phyloP scores from a whole-genome alignment of 2,888 invertebrate species.

The Torymus texanus region DNA sequence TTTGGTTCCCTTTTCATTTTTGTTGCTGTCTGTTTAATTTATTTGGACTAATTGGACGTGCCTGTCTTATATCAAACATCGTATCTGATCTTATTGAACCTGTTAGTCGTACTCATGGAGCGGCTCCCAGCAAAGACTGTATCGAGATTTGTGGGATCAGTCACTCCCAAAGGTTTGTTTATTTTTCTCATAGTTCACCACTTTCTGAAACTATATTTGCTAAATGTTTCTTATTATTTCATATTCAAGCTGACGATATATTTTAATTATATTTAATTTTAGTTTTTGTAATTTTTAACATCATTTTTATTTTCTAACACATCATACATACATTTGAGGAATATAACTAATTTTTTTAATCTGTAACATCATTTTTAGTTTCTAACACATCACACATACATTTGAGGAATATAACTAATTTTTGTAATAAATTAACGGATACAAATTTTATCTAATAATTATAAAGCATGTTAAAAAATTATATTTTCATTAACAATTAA shows the following conservation, averaged over 20 bases:
- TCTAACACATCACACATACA: neutral
- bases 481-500: no score
- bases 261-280: constrained; percentile 18
- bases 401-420: neutral
- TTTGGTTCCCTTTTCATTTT: constrained; percentile 67
- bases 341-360: neutral
- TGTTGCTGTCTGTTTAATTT: constrained; percentile 68
- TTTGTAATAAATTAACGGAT: no score
- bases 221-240: neutral
- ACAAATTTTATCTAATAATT: no score
- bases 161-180: constrained; percentile 75
- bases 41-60: constrained; percentile 69
- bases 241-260: neutral
- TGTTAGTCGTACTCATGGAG: constrained; percentile 88
- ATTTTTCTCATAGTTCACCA: constrained; percentile 51
- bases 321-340: neutral
- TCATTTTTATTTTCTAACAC: neutral
- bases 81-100: constrained; percentile 77
- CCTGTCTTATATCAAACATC: constrained; percentile 60
- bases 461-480: no score
- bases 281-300: neutral
- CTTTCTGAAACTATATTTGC: neutral
- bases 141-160: constrained; percentile 81
- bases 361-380: neutral
- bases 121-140: constrained; percentile 86